Conservation (phyloP, 2,888 invertebrate species). For the Agelastica alni region DNA sequence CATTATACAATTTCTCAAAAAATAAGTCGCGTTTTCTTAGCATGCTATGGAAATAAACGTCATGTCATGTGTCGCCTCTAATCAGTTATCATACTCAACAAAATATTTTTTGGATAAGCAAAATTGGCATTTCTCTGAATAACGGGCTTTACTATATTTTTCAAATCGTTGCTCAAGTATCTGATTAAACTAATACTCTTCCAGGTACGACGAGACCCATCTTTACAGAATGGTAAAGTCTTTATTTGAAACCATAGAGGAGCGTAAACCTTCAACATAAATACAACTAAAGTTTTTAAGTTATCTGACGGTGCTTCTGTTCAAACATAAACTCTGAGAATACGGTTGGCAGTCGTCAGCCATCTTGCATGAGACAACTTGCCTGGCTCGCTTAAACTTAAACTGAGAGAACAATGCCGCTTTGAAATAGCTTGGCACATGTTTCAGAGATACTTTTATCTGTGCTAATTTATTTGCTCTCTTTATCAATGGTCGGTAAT, state of each 20-base stretch:
- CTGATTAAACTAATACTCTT: background rate
- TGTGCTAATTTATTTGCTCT: background rate
- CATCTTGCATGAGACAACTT: conserved; percentile 33
- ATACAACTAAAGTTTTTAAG: conserved; percentile 12
- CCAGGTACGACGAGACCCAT: background rate
- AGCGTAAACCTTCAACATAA: conserved; percentile 1
- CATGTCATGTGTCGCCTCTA: too few species aligned
- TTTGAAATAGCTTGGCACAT: too few species aligned
- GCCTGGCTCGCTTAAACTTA: conserved; percentile 29
- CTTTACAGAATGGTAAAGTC: background rate
- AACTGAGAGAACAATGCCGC: too few species aligned
- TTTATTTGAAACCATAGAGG: conserved; percentile 1
- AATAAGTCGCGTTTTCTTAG: too few species aligned
- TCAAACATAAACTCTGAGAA: conserved; percentile 34
- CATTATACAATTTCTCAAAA: too few species aligned
- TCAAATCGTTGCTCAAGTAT: background rate
- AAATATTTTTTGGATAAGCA: conserved; percentile 1
- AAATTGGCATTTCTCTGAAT: background rate
- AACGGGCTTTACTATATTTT: background rate
- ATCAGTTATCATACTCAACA: background rate
- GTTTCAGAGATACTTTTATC: too few species aligned
- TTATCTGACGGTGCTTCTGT: conserved; percentile 30
- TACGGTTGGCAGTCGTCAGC: conserved; percentile 36
- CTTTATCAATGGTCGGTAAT: background rate
- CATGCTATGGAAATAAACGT: too few species aligned